Evolutionary conservation across 2,888 invertebrate species (phyloP).

Genomic region (Prionchulus punctatus): DNA sequence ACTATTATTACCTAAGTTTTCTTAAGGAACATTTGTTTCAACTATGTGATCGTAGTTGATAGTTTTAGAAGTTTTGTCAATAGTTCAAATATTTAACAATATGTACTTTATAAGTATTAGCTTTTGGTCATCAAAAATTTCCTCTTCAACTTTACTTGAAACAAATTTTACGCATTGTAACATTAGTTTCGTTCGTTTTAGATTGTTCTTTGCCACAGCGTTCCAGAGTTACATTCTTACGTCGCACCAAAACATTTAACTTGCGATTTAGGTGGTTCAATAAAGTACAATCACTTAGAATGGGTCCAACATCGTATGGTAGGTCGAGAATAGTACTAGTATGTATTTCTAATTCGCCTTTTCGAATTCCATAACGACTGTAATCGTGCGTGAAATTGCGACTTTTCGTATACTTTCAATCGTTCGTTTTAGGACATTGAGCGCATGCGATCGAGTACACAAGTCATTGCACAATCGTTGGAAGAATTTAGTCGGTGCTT

Average conservation of each 20-base stretch:
- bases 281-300: slow-evolving; percentile 76
- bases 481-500: slow-evolving; percentile 72
- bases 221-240: slow-evolving; percentile 68
- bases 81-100: too few relatives aligned
- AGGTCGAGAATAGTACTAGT: slow-evolving; percentile 34
- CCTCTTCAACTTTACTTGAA: too few relatives aligned
- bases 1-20: too few relatives aligned
- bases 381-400: too few relatives aligned
- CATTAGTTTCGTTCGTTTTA: slow-evolving; percentile 26
- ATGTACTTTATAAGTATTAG: too few relatives aligned
- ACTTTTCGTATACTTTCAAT: background rate
- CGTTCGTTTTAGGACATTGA: slow-evolving; percentile 59
- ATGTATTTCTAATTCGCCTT: background rate
- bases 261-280: slow-evolving; percentile 66
- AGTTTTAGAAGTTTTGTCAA: too few relatives aligned
- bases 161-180: too few relatives aligned
- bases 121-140: too few relatives aligned
- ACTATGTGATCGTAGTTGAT: too few relatives aligned
- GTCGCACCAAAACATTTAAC: slow-evolving; percentile 60
- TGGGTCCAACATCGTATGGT: slow-evolving; percentile 95
- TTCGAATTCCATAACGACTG: too few relatives aligned
- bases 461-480: slow-evolving; percentile 67
- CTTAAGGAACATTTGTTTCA: too few relatives aligned
- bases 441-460: slow-evolving; percentile 77
- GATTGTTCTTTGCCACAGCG: slow-evolving; percentile 60